Evolutionary conservation across 2,797 vertebrate genomes (phyloP).

Genomic region (Poeciliopsis paucimaculata): DNA sequence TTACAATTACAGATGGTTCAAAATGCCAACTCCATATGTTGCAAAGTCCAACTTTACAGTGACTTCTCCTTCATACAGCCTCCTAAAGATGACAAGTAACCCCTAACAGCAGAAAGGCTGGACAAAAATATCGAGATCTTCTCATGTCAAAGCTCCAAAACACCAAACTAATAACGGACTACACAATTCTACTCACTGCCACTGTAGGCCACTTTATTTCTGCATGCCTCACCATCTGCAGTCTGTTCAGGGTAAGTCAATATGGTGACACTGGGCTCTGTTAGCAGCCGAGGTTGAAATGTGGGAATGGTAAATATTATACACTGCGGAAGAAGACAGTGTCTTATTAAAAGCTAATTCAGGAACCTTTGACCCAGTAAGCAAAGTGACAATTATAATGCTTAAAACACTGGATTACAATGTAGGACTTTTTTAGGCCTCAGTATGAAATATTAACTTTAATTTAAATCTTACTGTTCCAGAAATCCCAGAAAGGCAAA

Average conservation of each 20-base stretch:
- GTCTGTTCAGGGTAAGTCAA: slow-evolving; percentile 1
- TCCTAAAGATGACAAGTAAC: background rate
- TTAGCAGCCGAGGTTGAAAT: background rate
- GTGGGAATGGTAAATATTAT: slow-evolving; percentile 1
- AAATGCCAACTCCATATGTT: background rate
- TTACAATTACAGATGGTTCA: background rate
- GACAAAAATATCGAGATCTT: background rate
- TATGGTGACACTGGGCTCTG: too few relatives aligned
- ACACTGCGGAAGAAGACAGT: background rate
- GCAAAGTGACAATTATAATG: background rate
- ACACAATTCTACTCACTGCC: background rate
- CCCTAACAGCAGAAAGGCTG: background rate
- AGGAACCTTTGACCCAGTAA: background rate
- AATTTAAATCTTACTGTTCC: background rate
- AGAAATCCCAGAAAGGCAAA: background rate
- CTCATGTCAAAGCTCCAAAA: background rate
- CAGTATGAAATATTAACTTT: background rate
- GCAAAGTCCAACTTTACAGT: background rate
- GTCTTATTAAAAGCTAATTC: background rate
- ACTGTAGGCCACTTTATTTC: background rate
- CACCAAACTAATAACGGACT: background rate
- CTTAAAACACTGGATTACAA: background rate
- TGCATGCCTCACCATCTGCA: background rate
- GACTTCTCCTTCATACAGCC: background rate
- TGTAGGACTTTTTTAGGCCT: background rate